phyloP scores from a whole-genome alignment of 1,140 invertebrate genomes.

The Hydropsyche tenuis region DNA sequence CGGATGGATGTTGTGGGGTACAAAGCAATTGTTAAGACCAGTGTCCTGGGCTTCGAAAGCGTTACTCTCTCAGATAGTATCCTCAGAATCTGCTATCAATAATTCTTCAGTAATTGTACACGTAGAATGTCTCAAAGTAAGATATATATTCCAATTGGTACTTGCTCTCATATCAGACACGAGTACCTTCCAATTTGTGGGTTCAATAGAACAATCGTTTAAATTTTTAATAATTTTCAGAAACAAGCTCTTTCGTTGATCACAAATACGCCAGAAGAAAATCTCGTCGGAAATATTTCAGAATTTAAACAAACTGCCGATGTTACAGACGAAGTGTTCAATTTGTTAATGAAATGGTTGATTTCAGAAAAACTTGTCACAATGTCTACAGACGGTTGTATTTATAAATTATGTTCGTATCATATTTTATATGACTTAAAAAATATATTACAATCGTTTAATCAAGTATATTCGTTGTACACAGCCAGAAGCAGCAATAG shows the following conservation, averaged over 20 bases:
- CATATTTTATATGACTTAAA: neutral
- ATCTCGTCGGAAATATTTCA: slow-evolving; percentile 47
- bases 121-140: slow-evolving; percentile 36
- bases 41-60: slow-evolving; percentile 33
- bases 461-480: neutral
- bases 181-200: too few species aligned
- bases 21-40: slow-evolving; percentile 31
- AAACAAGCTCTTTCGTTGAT: slow-evolving; percentile 38
- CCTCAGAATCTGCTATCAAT: neutral
- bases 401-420: slow-evolving; percentile 44
- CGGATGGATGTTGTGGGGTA: slow-evolving; percentile 39
- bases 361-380: slow-evolving; percentile 35
- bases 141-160: too few species aligned
- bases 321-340: slow-evolving; percentile 16
- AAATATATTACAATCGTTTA: neutral
- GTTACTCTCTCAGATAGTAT: slow-evolving; percentile 8
- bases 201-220: neutral
- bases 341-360: slow-evolving; percentile 40
- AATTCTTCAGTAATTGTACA: slow-evolving; percentile 30
- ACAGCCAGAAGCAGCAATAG: neutral
- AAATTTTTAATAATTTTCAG: slow-evolving; percentile 36
- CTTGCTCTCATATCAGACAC: too few species aligned
- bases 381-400: slow-evolving; percentile 14
- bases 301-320: slow-evolving; percentile 29
- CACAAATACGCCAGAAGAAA: slow-evolving; percentile 50